Percentiles rank a stretch among this genome's conserved stretches.
These are phyloP conservation scores for Eurois occulta DNA, from an alignment of 2,888 invertebrate species.

Conservation along the genomic window DNA sequence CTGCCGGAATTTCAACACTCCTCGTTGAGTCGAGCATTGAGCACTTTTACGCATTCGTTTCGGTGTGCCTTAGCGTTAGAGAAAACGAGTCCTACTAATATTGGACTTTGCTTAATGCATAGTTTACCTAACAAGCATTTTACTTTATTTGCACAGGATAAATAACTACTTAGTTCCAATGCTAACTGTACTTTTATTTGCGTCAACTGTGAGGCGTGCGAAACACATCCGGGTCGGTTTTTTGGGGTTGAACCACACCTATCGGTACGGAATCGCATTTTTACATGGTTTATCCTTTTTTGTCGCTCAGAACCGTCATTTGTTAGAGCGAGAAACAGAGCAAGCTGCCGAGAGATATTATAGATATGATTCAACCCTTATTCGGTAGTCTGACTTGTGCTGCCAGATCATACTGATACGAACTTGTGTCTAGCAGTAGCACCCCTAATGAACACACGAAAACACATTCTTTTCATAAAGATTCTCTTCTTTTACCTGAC, in stretches of 20 bases:
- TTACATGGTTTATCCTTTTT: no score
- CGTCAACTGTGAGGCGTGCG: not conserved
- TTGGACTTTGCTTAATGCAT: slow-evolving; percentile 1
- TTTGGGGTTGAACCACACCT: not conserved
- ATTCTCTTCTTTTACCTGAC: not conserved
- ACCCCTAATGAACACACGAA: not conserved
- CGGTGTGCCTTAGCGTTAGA: not conserved
- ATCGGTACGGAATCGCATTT: no score
- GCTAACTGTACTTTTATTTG: not conserved
- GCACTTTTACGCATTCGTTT: not conserved
- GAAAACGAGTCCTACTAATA: not conserved
- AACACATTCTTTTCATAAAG: not conserved
- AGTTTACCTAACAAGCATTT: not conserved
- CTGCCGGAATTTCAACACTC: not conserved
- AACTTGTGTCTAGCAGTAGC: not conserved
- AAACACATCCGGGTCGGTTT: not conserved
- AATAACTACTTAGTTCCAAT: not conserved
- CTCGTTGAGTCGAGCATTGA: not conserved
- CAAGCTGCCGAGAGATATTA: no score
- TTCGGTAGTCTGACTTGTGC: not conserved
- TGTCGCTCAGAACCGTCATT: no score
- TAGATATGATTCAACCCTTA: not conserved
- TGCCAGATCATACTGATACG: not conserved
- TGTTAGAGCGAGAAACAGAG: no score
- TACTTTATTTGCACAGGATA: not conserved